Conservation (phyloP, 2,888 invertebrate species). For the Parnassius apollo region DNA sequence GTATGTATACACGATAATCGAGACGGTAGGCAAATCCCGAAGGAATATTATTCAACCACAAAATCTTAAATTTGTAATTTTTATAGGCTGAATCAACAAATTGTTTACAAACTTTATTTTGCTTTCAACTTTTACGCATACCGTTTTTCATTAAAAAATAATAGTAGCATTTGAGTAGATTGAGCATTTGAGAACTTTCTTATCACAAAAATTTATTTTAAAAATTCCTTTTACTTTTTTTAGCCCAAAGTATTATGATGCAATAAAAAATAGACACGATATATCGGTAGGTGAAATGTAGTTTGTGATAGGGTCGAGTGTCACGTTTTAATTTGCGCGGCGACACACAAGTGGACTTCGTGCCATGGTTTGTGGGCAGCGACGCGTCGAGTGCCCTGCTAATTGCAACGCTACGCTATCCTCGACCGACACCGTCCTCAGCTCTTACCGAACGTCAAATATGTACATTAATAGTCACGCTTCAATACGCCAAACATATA, state of each 20-base stretch:
- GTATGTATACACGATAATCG: background rate
- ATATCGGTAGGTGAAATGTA: slow-evolving; percentile 64
- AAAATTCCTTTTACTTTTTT: background rate
- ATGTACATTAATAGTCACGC: slow-evolving; percentile 40
- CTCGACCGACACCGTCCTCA: slow-evolving; percentile 50
- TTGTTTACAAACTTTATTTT: no score
- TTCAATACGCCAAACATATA: slow-evolving; percentile 23
- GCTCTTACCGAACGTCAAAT: slow-evolving; percentile 50
- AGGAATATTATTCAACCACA: background rate
- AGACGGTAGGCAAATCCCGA: background rate
- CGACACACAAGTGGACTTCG: slow-evolving; percentile 74
- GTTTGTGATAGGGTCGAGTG: slow-evolving; percentile 70
- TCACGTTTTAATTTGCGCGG: slow-evolving; percentile 78
- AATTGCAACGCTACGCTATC: slow-evolving; percentile 70
- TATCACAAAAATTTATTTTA: background rate
- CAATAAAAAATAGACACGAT: slow-evolving; percentile 45
- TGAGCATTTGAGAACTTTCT: no score
- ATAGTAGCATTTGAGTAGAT: no score
- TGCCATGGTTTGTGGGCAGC: slow-evolving; percentile 61
- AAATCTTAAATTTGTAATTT: background rate
- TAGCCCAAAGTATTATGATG: background rate
- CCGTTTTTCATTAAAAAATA: no score
- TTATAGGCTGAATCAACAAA: no score
- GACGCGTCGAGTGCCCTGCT: slow-evolving; percentile 72
- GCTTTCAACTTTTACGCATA: no score